phyloP scores from a whole-genome alignment of 2,113 vertebrate species.

The Oostethus manadensis region DNA sequence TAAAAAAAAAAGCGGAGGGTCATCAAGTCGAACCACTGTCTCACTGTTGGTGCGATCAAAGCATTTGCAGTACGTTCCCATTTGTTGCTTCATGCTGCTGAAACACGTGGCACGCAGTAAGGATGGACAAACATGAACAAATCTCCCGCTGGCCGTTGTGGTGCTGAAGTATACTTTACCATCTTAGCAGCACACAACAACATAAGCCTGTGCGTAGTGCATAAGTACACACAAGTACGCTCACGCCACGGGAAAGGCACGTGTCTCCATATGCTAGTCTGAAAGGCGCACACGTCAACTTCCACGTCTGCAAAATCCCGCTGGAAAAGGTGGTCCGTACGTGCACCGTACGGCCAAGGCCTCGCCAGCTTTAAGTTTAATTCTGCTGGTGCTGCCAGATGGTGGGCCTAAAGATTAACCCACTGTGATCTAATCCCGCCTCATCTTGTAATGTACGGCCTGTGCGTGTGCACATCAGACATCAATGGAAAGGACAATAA shows the following conservation, averaged over 20 bases:
- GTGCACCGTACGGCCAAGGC: conserved; percentile 25
- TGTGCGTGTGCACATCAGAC: conserved; percentile 46
- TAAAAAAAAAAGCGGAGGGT: too few species aligned
- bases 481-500: conserved; percentile 23
- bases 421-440: conserved; percentile 66
- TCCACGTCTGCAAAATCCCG: background rate
- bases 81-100: conserved; percentile 4
- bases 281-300: too few species aligned
- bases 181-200: conserved; percentile 27
- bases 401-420: conserved; percentile 72
- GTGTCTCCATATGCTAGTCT: background rate
- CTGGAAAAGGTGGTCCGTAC: conserved; percentile 40
- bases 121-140: conserved; percentile 44
- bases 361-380: conserved; percentile 58
- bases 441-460: conserved; percentile 69
- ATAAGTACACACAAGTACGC: background rate
- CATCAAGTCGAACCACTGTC: too few species aligned
- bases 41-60: background rate
- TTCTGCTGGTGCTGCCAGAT: conserved; percentile 67
- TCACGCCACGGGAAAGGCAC: background rate
- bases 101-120: conserved; percentile 30
- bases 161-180: conserved; percentile 32
- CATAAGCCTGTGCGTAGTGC: background rate
- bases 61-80: too few species aligned
- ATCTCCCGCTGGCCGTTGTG: conserved; percentile 34